Conservation (phyloP, 2,113 vertebrate species). For the Heterocephalus glaber region DNA sequence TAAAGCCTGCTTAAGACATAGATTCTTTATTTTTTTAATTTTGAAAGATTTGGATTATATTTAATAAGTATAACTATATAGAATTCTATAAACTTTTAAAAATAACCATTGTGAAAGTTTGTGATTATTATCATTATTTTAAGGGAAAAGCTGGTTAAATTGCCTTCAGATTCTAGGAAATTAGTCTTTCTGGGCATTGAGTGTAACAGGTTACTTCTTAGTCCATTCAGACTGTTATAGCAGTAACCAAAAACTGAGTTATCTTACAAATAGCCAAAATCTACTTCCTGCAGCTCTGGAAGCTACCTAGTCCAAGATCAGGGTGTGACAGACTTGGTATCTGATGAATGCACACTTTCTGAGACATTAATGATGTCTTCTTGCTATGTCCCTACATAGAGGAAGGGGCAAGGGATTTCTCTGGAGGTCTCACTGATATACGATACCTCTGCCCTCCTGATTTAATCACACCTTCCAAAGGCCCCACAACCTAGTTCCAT, state of each 20-base stretch:
- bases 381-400: background rate
- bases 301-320: background rate
- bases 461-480: background rate
- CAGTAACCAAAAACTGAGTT: background rate
- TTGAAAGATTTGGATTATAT: background rate
- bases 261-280: background rate
- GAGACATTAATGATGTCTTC: background rate
- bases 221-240: background rate
- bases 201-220: background rate
- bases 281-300: background rate
- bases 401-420: background rate
- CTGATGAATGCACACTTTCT: background rate
- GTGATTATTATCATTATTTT: background rate
- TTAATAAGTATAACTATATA: background rate
- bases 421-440: background rate
- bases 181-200: background rate
- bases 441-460: background rate
- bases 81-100: background rate
- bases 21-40: constrained; percentile 32
- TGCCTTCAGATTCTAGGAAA: background rate
- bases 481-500: background rate
- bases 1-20: background rate
- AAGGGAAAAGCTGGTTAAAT: background rate
- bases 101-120: background rate
- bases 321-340: background rate